Evolutionary conservation across 2,797 vertebrate genomes (phyloP).

Genomic region (Chelmon rostratus): DNA sequence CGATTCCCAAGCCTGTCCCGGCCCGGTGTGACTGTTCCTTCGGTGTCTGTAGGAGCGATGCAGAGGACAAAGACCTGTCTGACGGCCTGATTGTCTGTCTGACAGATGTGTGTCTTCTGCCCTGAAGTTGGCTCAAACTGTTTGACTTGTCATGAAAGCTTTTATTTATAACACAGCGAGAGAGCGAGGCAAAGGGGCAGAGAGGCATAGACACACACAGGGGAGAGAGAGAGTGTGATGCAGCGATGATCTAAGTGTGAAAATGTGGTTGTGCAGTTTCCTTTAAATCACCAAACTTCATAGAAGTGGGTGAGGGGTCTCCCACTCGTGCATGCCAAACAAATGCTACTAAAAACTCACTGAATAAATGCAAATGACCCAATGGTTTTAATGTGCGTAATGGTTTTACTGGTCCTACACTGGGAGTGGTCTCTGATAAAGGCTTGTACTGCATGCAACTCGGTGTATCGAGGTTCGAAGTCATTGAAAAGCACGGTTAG

Average conservation of each 20-base stretch:
- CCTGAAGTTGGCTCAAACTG: constrained; percentile 53
- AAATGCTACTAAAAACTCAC: neutral
- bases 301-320: constrained; percentile 77
- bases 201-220: constrained; percentile 19
- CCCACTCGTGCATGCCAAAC: constrained; percentile 39
- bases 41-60: neutral
- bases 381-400: neutral
- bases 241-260: constrained; percentile 78
- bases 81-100: neutral
- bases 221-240: constrained; percentile 42
- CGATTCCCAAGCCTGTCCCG: neutral
- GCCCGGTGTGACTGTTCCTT: neutral
- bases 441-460: neutral
- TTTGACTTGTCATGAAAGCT: constrained; percentile 47
- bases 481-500: constrained; percentile 18
- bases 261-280: constrained; percentile 80
- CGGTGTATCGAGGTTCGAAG: neutral
- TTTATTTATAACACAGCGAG: constrained; percentile 59
- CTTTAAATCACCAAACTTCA: constrained; percentile 81
- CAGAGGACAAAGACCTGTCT: neutral
- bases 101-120: constrained; percentile 16
- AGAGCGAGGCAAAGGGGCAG: constrained; percentile 5
- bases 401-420: constrained; percentile 1
- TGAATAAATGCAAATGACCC: constrained; percentile 1
- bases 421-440: neutral